Conservation (phyloP, 2,797 vertebrate species). For the Onychomys arenicola region DNA sequence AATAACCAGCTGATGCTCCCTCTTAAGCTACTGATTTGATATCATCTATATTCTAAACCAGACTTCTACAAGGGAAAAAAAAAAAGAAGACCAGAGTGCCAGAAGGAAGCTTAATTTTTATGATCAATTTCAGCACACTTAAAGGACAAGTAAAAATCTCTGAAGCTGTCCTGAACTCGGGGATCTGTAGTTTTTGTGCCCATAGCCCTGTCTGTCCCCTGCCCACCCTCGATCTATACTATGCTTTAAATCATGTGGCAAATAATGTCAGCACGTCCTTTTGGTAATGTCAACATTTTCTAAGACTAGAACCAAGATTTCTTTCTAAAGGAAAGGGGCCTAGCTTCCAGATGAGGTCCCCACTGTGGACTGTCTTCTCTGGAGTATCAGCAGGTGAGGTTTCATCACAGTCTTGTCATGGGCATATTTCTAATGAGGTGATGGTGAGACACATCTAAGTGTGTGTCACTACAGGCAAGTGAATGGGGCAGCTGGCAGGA, state of each 20-base stretch:
- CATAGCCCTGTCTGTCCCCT: slow-evolving; percentile 77
- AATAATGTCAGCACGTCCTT: slow-evolving; percentile 80
- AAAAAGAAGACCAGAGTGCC: slow-evolving; percentile 62
- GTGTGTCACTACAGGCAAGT: slow-evolving; percentile 80
- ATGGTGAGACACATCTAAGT: slow-evolving; percentile 81
- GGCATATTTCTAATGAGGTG: slow-evolving; percentile 84
- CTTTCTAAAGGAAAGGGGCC: slow-evolving; percentile 75
- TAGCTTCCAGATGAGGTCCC: slow-evolving; percentile 81
- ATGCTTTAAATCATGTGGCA: slow-evolving; percentile 81
- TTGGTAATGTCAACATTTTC: slow-evolving; percentile 82
- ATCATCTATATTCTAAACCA: slow-evolving; percentile 61
- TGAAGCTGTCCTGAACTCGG: slow-evolving; percentile 75
- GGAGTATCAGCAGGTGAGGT: slow-evolving; percentile 80
- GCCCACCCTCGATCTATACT: slow-evolving; percentile 74
- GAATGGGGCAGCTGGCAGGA: slow-evolving; percentile 83
- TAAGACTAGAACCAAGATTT: slow-evolving; percentile 76
- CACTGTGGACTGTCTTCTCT: slow-evolving; percentile 48
- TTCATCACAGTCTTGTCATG: slow-evolving; percentile 84
- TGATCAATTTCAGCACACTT: slow-evolving; percentile 81
- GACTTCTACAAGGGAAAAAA: slow-evolving; percentile 51
- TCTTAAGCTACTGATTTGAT: slow-evolving; percentile 62
- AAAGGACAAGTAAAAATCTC: slow-evolving; percentile 80
- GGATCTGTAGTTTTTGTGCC: slow-evolving; percentile 78
- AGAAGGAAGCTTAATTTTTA: slow-evolving; percentile 79
- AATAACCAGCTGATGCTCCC: slow-evolving; percentile 75